Base-by-base conservation (phyloP, 2,888 invertebrate species). In the Leucoma salicis region DNA sequence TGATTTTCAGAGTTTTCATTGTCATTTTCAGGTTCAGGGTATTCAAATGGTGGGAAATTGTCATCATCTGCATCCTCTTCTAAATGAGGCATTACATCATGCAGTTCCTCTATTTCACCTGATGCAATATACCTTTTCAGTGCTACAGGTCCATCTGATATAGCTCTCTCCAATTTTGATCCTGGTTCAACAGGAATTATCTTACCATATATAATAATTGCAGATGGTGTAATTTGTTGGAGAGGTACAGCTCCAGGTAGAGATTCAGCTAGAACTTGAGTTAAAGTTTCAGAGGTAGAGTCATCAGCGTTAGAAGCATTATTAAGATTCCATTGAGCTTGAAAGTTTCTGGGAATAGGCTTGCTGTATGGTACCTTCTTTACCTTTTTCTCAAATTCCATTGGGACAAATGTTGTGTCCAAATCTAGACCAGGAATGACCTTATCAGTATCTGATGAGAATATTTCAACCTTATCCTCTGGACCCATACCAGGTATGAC, bases 401-500 rank as follows among this genome's bases (percentile, higher is more conserved):
- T 93, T 25, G 90, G 92, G 45, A 90, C 71, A 46, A 90, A 83
- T 52, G 91, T 90, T 7, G 92, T 90, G 70, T 96, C 95, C 65
- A 97, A 91, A 82, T 97, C 97, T 42, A 97, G 86, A 29, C 97
- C 97, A 35, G 97, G 97, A 79, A 97, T 97, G 24, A 91, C 91
- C 59, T 92, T 93, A 48, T 87, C 87, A 42, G 82, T 74, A 49
- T 92, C 86, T 48, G 92, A 90, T 40, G 93, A 90, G 36, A 93
- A 92, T 72, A 93, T 91, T 69, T 96, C 95, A 0, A 97, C 95
- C 76, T 95, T 95, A 72, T 98, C 97, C 80, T 99, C 98, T 14
- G 98, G 96, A n/a, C 99, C 99, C 98, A 99, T 98, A 37, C 99
- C 99, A 51, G 98, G 98, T 72, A 98, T 96, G 14, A 94, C 88